A percentile compares a stretch with the other conserved stretches of the same genome.
These are phyloP conservation scores for Rhaphigaster nebulosa DNA, from an alignment of 2,888 invertebrate species.

Conservation along the genomic window DNA sequence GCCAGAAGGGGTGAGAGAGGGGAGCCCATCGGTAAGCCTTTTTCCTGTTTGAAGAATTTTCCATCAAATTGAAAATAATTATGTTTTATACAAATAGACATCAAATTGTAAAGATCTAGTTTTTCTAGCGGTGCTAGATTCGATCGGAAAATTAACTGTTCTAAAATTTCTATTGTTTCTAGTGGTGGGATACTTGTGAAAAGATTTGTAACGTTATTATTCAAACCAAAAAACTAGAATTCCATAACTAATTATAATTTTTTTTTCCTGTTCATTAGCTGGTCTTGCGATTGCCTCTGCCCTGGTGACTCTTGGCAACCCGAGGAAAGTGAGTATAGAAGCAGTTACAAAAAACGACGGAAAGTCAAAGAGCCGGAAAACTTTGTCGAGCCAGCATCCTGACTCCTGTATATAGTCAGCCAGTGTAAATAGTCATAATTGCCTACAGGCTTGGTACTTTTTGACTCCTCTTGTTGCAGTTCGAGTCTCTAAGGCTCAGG, in stretches of 20 bases:
- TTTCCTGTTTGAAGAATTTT: too few relatives aligned
- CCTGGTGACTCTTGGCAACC: slow-evolving; percentile 88
- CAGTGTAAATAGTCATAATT: not conserved
- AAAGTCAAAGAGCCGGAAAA: slow-evolving; percentile 72
- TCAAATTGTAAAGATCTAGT: too few relatives aligned
- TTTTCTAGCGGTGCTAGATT: too few relatives aligned
- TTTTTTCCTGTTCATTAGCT: slow-evolving; percentile 68
- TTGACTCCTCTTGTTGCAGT: not conserved
- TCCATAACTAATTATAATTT: not conserved
- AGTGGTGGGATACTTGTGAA: too few relatives aligned
- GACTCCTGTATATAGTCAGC: slow-evolving; percentile 70
- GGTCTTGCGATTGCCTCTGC: slow-evolving; percentile 92
- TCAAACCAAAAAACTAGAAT: not conserved
- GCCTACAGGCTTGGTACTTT: slow-evolving; percentile 13
- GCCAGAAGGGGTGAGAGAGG: too few relatives aligned
- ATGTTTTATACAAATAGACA: too few relatives aligned
- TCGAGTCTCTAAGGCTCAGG: not conserved
- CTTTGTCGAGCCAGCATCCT: slow-evolving; percentile 80
- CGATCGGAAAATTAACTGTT: too few relatives aligned
- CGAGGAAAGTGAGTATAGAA: slow-evolving; percentile 80
- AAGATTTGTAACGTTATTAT: too few relatives aligned
- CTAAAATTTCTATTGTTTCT: too few relatives aligned
- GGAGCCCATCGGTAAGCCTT: too few relatives aligned
- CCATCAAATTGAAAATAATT: too few relatives aligned
- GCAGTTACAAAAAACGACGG: slow-evolving; percentile 73